phyloP scores from a whole-genome alignment of 2,888 invertebrate genomes.

The Thymelicus acteon region DNA sequence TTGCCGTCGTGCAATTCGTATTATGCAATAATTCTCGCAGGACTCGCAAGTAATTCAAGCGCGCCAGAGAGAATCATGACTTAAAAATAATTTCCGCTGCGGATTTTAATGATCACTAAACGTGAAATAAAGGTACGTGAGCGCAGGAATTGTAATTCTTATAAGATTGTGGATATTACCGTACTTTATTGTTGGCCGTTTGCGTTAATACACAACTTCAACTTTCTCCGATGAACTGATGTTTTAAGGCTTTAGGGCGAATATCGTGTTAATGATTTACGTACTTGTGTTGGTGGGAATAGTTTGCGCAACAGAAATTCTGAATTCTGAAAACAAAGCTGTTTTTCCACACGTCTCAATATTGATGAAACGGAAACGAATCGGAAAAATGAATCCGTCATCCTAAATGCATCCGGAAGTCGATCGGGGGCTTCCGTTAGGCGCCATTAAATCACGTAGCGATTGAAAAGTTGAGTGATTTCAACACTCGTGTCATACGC shows the following conservation, averaged over 20 bases:
- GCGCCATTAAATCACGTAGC: not conserved
- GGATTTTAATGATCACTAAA: constrained; percentile 1
- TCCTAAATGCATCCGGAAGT: not conserved
- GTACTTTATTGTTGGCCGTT: not conserved
- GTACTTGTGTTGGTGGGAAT: too few species aligned
- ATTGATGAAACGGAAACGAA: too few species aligned
- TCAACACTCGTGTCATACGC: constrained; percentile 1
- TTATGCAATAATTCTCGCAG: constrained; percentile 4
- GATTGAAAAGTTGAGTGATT: constrained; percentile 8
- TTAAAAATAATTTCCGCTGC: not conserved
- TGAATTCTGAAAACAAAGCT: too few species aligned
- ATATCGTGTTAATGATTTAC: too few species aligned
- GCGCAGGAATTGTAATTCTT: too few species aligned
- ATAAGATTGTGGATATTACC: not conserved
- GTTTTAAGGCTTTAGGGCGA: too few species aligned
- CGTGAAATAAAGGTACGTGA: not conserved
- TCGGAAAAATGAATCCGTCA: not conserved
- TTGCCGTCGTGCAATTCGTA: constrained; percentile 12
- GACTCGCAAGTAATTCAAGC: not conserved
- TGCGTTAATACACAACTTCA: not conserved
- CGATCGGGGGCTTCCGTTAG: not conserved
- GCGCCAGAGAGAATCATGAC: not conserved
- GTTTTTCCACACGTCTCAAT: too few species aligned
- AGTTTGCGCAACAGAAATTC: too few species aligned
- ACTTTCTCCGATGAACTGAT: too few species aligned